Conservation (phyloP, 92 coral and sea anemone genomes). For the Epizoanthus scotinus region DNA sequence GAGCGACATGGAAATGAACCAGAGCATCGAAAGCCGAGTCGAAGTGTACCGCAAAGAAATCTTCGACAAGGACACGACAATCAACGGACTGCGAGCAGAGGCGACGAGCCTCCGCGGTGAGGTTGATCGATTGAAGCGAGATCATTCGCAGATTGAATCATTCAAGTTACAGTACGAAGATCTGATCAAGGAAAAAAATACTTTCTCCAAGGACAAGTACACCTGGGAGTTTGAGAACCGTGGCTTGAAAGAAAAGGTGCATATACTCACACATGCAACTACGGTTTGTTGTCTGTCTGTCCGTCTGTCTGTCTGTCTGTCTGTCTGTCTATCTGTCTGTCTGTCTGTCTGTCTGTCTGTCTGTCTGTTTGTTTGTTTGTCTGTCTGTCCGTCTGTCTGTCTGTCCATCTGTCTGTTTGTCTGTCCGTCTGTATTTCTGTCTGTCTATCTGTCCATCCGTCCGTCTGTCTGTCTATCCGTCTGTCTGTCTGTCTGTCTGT, state of each 20-base stretch:
- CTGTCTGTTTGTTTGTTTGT: too few relatives aligned
- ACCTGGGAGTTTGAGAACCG: slow-evolving; percentile 44
- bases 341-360: not conserved
- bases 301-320: not conserved
- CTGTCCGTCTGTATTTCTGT: not conserved
- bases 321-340: not conserved
- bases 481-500: too few relatives aligned
- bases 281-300: not conserved
- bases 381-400: not conserved
- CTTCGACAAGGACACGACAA: slow-evolving; percentile 41
- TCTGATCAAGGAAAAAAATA: slow-evolving; percentile 46
- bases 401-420: not conserved
- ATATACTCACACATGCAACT: not conserved
- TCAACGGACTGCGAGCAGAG: slow-evolving; percentile 47
- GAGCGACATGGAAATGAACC: slow-evolving; percentile 42
- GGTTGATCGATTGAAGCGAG: slow-evolving; percentile 46
- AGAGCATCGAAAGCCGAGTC: slow-evolving; percentile 48
- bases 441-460: too few relatives aligned
- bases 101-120: slow-evolving; percentile 23
- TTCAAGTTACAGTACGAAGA: slow-evolving; percentile 43
- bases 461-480: too few relatives aligned
- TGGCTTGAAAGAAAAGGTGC: slow-evolving; percentile 46
- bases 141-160: slow-evolving; percentile 46
- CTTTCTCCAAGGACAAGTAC: slow-evolving; percentile 18
- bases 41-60: slow-evolving; percentile 52